Base-by-base conservation (phyloP, 2,113 vertebrate species). In the Eclectus roratus region DNA sequence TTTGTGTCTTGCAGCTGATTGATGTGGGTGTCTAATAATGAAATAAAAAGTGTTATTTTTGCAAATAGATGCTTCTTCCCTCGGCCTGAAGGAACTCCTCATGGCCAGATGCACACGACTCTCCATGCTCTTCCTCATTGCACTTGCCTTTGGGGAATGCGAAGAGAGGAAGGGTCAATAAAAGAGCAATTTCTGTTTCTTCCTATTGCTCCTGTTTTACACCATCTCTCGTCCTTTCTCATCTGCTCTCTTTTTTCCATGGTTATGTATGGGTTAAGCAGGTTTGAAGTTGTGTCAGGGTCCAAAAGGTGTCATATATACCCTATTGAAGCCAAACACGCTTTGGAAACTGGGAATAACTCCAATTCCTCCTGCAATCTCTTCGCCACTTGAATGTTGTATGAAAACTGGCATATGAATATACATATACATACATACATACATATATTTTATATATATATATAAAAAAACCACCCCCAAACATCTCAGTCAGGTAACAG, bases 401-500 rank as follows among this genome's bases (percentile, higher is more conserved):
- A 6, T 43, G 65, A 68, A 28, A 93, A 8, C 50, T 73, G 21
- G 31, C 7, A 43, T 4, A 21, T 0, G 21, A 7, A 4, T 56
- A 20, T 55, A 55, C 29, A 31, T 31, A 31, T 53, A 55, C 9
- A 52, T 17, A 17, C 10, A 52, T 11, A 31, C 31, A 19, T 55
- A 18, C 3, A 46, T 3, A 18, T 0, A 29, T 37, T 37, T 37
- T 37, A 37, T 4, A 21, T 2, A 55, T 20, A 56, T 33, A 33
- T 23, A 58, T 23, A 15, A 21, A 56, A 0, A n/a, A 21, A n/a
- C 3, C 33, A n/a, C 20, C 6, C 56, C 56, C 21, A 58, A 35
- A 7, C 33, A 35, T 35, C 33, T 23, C 19, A 5, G 0, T 6
- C 0, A 0, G 16, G 14, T 37, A 56, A 37, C 21, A 60, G 33